These are phyloP conservation scores for Cassiopea xamachana DNA, from an alignment of 30 jellyfish, hydroid and myxozoan genomes.

Conservation along the genomic window DNA sequence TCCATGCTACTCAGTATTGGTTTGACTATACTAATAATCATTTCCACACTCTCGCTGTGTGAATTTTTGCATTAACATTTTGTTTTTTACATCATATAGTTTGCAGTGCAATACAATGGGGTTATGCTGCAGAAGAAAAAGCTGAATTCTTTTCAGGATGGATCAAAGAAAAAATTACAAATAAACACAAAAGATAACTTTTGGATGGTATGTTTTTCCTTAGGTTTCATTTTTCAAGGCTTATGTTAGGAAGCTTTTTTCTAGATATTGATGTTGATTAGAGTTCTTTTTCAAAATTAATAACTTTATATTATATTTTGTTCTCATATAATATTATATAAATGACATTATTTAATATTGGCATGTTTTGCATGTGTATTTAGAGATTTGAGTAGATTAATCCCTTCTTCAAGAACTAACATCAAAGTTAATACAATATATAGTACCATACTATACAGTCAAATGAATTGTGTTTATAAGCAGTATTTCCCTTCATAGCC, in stretches of 20 bases:
- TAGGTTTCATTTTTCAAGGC: neutral
- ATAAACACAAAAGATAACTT: constrained; percentile 83
- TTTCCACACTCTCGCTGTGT: neutral
- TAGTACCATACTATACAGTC: no score
- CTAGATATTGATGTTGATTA: no score
- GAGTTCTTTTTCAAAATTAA: no score
- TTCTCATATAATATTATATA: no score
- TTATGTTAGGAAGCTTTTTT: neutral
- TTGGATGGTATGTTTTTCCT: constrained; percentile 75
- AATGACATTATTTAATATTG: no score
- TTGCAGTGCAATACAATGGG: constrained; percentile 87
- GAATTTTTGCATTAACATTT: neutral
- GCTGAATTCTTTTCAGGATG: constrained; percentile 80
- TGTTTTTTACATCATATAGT: constrained; percentile 16
- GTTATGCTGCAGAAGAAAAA: constrained; percentile 84
- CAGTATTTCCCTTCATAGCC: no score
- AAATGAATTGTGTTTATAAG: no score
- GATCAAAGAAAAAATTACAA: constrained; percentile 75
- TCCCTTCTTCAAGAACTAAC: no score
- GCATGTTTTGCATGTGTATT: no score
- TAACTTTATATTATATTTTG: no score
- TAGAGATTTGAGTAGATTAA: no score
- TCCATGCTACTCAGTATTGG: neutral
- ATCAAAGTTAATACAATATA: no score
- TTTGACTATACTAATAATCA: neutral